These are phyloP conservation scores for Heteropelma amictum DNA, from an alignment of 2,888 invertebrate species.

Conservation along the genomic window DNA sequence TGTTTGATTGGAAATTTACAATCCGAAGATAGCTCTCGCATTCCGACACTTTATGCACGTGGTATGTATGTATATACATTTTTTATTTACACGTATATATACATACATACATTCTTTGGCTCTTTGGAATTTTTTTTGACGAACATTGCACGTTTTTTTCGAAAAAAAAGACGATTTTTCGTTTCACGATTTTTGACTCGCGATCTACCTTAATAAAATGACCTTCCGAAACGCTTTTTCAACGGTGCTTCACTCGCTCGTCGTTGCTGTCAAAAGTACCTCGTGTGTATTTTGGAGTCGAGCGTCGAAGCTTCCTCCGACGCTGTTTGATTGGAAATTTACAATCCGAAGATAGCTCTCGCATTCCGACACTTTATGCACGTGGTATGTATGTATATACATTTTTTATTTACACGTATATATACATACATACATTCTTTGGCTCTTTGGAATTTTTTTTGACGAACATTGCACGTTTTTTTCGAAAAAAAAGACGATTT, in stretches of 20 bases:
- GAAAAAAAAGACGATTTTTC: background rate
- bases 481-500: no score
- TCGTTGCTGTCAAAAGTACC: background rate
- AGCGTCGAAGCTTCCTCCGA: constrained; percentile 5
- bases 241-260: background rate
- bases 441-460: constrained; percentile 1
- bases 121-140: no score
- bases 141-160: background rate
- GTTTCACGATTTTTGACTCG: no score
- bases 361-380: constrained; percentile 14
- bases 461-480: no score
- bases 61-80: constrained; percentile 1
- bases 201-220: no score
- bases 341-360: constrained; percentile 27
- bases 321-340: constrained; percentile 39
- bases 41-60: constrained; percentile 12
- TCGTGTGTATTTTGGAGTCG: constrained; percentile 17
- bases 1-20: constrained; percentile 39
- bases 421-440: background rate
- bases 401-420: background rate
- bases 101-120: no score
- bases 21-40: constrained; percentile 28
- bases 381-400: background rate
- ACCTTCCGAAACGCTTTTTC: no score
- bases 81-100: background rate